Base-by-base conservation (phyloP, 2,888 invertebrate genomes). In the Acronicta alni region DNA sequence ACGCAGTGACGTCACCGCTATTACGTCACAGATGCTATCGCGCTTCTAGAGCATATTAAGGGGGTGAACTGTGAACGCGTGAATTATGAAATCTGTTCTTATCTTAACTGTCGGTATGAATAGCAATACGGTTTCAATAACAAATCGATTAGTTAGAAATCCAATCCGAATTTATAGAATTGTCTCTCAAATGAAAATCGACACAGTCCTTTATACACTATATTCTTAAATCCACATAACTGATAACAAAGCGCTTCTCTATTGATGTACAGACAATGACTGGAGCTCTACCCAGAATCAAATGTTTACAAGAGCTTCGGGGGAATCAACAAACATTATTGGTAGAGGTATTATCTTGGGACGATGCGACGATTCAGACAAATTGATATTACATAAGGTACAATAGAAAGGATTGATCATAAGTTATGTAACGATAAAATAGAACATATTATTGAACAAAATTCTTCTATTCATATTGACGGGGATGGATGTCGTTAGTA, bases 21-120 rank as follows among this genome's bases (percentile, higher is more conserved):
- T 48, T 44, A 48, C 64, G 55, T 58, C 58, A 69, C 44, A 52
- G 55, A 52, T 44, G 42, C 44, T 42, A 67, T 63, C 55, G 23
- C 39, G 42, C 37, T 32, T 30, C 23, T 17, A 14, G 16, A 14
- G 37, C 49, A 49, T 57, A 57, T 54, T n/a, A n/a, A n/a, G 62
- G 18, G 42, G 43, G 20, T 18, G 67, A 49, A 46, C 7, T 16
- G 16, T 20, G 20, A 4, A 12, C 30, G 60, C 43, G 55, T 60
- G 39, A 67, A 20, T 51, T 59, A 66, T 60, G 42, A 55, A 14
- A 35, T 14, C 15, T 46, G 14, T 23, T 30, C 43, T 46, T 43
- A 37, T 32, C 23, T 10, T 7, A 44, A 63, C 15, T 68, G 51
- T 3, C 15, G 18, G 15, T 43, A 41, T 20, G 26, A 67, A 15